A percentile compares a stretch with the other conserved stretches of the same genome.
Conservation (phyloP, 92 coral and sea anemone genomes). For the Phenganax stokvisi region DNA sequence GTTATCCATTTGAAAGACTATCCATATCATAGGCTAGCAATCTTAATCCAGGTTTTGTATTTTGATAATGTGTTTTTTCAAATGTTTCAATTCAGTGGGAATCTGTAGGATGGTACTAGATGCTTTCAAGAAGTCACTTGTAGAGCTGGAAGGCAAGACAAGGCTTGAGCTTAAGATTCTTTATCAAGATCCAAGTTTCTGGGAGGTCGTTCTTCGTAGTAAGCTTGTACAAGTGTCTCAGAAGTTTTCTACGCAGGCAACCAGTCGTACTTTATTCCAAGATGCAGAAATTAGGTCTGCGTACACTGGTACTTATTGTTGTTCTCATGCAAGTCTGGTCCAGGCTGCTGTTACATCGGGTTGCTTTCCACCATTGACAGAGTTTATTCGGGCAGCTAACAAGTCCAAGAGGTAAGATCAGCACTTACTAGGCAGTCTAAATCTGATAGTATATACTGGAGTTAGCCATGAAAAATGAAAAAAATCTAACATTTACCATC, state of each 20-base stretch:
- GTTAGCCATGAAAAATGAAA: too few species aligned
- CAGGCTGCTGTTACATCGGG: conserved; percentile 74
- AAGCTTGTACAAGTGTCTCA: conserved; percentile 83
- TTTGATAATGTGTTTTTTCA: not conserved
- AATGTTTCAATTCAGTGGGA: conserved; percentile 48
- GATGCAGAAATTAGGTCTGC: conserved; percentile 96
- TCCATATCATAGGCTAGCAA: too few species aligned
- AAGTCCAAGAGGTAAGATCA: conserved; percentile 50
- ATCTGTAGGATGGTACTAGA: conserved; percentile 68
- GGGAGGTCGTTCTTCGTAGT: conserved; percentile 75
- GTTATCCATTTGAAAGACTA: too few species aligned
- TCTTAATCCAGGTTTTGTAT: too few species aligned
- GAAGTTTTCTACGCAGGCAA: conserved; percentile 87
- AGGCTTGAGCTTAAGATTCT: conserved; percentile 78
- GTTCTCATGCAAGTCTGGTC: conserved; percentile 90
- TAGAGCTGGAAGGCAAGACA: conserved; percentile 86
- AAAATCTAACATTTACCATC: too few species aligned
- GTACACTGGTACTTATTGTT: conserved; percentile 81
- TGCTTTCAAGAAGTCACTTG: conserved; percentile 72
- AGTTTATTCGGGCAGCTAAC: conserved; percentile 53
- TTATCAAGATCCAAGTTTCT: conserved; percentile 65
- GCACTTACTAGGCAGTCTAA: not conserved
- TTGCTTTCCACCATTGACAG: conserved; percentile 73
- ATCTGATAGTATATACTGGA: too few species aligned
- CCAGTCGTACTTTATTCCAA: conserved; percentile 77